Base-by-base conservation (phyloP, 2,888 invertebrate species). In the Hyppa rectilinea region DNA sequence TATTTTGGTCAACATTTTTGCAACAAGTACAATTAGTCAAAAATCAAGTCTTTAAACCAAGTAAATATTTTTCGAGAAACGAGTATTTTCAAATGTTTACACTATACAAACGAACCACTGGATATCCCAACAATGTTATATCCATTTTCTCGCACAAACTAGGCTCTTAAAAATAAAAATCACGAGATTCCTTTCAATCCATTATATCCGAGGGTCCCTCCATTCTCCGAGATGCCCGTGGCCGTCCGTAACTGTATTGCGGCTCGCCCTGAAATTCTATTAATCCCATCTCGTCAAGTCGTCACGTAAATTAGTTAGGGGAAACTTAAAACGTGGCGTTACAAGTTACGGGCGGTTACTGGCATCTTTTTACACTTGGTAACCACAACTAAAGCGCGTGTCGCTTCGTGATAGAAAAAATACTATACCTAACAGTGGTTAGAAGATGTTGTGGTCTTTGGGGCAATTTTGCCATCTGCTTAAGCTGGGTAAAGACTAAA, bases 251-350 rank as follows among this genome's bases (percentile, higher is more conserved):
- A 85, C 81, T 75, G 71, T 67, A 78, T 80, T 85, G 87, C 83
- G 89, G 89, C 64, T 74, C 81, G 82, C 81, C 84, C 75, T 78
- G 67, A 79, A 81, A 91, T 92, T 93, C 91, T 92, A 94, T 94
- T 94, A 93, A 92, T 92, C 88, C 88, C 81, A 86, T 88, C 90
- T 87, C 91, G 88, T 89, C 89, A 89, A 90, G 87, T 87, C 90
- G 88, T 88, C 90, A 88, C 89, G 87, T 90, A 92, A 92, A 93
- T 92, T 92, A 91, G 91, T 91, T 88, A 82, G 87, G 83, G 85
- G 83, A 86, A 81, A 88, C 90, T 90, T 88, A 87, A 88, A 90
- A 87, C 86, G 86, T 73, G 68, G 66, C 43, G 78, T 59, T 61
- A 55, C 23, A 63, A 72, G 31, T 67, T 70, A 72, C 26, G n/a